A percentile compares a stretch with the other conserved stretches of the same genome.
Conservation (phyloP, 1,140 invertebrate species). For the Plectrocnemia conspersa region DNA sequence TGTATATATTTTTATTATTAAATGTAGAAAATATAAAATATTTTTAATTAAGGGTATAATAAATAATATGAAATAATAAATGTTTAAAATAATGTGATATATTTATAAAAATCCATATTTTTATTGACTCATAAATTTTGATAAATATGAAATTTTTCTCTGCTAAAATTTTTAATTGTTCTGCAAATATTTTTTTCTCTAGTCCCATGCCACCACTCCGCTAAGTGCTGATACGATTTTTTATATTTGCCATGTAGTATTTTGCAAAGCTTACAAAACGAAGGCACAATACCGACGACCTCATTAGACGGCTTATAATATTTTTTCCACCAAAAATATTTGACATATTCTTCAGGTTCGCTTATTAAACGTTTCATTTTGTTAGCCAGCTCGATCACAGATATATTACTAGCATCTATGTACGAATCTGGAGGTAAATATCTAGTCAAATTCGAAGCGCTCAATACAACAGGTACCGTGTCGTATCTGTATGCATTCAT, state of each 20-base stretch:
- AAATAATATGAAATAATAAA: too few relatives aligned
- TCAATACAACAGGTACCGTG: constrained; percentile 56
- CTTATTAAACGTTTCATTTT: constrained; percentile 50
- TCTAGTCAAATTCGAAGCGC: constrained; percentile 53
- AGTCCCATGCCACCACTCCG: constrained; percentile 23
- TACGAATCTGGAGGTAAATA: constrained; percentile 52
- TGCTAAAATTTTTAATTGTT: not conserved
- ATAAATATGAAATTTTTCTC: too few relatives aligned
- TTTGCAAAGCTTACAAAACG: constrained; percentile 28
- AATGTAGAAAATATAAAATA: too few relatives aligned
- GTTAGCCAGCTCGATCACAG: constrained; percentile 48
- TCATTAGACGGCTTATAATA: constrained; percentile 7
- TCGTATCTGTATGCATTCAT: constrained; percentile 41
- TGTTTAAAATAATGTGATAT: too few relatives aligned
- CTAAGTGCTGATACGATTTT: constrained; percentile 8
- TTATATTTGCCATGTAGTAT: constrained; percentile 13
- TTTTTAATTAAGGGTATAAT: too few relatives aligned
- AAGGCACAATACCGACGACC: not conserved
- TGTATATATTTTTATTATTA: too few relatives aligned
- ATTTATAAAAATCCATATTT: too few relatives aligned
- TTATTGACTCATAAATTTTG: too few relatives aligned
- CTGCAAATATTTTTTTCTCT: not conserved
- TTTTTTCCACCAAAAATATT: constrained; percentile 53
- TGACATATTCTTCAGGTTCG: constrained; percentile 44
- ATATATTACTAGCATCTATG: constrained; percentile 56